These are phyloP conservation scores for Heptranchias perlo DNA, from an alignment of 2,113 vertebrate genomes.

Conservation along the genomic window DNA sequence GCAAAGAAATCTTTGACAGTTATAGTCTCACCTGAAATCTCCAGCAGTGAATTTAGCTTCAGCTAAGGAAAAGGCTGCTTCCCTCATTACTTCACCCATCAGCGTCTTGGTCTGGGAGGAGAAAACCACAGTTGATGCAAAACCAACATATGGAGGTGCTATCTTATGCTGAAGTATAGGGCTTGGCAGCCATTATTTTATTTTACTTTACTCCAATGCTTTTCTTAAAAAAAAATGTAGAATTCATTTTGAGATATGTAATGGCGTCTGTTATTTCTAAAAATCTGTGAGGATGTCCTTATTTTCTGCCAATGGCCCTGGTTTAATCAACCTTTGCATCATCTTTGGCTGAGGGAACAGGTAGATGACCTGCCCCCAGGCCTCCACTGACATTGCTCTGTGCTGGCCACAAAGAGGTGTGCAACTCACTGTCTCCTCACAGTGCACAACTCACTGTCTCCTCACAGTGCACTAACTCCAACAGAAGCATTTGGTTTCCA, in stretches of 20 bases:
- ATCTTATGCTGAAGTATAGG: not conserved
- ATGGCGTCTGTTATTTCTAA: not conserved
- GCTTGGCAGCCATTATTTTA: not conserved
- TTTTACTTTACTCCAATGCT: not conserved
- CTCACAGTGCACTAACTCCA: not conserved
- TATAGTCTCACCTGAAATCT: conserved; percentile 81
- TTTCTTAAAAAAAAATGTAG: not conserved
- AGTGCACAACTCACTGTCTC: not conserved
- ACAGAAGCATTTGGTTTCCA: not conserved
- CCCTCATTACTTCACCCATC: conserved; percentile 98
- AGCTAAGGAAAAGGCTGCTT: conserved; percentile 94
- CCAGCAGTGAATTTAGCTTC: conserved; percentile 97
- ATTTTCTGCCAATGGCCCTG: not conserved
- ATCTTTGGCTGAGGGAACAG: not conserved
- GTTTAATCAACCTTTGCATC: not conserved
- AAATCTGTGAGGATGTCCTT: not conserved
- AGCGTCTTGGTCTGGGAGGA: conserved; percentile 83
- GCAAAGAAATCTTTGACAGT: not conserved
- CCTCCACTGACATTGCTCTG: not conserved
- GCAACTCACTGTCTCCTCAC: not conserved
- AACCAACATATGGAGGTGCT: not conserved
- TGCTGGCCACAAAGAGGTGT: not conserved
- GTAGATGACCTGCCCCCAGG: not conserved
- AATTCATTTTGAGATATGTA: not conserved
- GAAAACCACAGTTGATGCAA: conserved; percentile 40